Percentiles rank a stretch among this genome's conserved stretches.
phyloP scores from a whole-genome alignment of 2,888 invertebrate species.

The Lithophane leautieri region DNA sequence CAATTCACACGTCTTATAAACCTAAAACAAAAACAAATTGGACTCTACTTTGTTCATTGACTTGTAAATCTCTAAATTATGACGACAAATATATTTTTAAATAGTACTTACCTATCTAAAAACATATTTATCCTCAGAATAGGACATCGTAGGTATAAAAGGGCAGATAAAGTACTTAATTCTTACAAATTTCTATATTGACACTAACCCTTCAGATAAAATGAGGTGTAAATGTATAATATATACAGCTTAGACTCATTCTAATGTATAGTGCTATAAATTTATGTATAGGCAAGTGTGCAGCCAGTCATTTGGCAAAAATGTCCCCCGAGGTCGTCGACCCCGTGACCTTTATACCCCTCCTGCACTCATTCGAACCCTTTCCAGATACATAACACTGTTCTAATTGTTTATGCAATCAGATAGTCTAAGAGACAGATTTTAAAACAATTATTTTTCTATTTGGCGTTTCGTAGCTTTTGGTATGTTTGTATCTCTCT shows the following conservation, averaged over 20 bases:
- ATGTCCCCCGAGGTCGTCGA: slow-evolving; percentile 66
- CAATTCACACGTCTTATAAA: not conserved
- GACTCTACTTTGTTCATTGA: not conserved
- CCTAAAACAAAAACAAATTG: not conserved
- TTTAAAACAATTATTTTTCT: slow-evolving; percentile 5
- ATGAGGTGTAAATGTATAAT: not conserved
- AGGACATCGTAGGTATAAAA: too few species aligned
- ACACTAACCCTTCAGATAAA: not conserved
- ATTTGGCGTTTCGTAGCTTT: not conserved
- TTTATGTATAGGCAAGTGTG: slow-evolving; percentile 29
- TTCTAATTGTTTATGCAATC: slow-evolving; percentile 47
- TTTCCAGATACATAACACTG: slow-evolving; percentile 44
- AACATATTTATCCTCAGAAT: too few species aligned
- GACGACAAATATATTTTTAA: not conserved
- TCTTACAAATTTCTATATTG: not conserved
- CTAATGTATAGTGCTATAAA: slow-evolving; percentile 31
- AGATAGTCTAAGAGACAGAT: not conserved
- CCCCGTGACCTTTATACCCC: slow-evolving; percentile 72
- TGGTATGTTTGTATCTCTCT: not conserved
- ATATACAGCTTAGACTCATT: slow-evolving; percentile 11
- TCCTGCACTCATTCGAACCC: slow-evolving; percentile 56
- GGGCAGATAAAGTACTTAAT: too few species aligned
- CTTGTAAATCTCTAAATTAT: too few species aligned
- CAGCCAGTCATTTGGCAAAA: slow-evolving; percentile 64
- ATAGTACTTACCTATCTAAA: too few species aligned